Conservation (phyloP, 1,140 invertebrate species). For the Venturia canescens region DNA sequence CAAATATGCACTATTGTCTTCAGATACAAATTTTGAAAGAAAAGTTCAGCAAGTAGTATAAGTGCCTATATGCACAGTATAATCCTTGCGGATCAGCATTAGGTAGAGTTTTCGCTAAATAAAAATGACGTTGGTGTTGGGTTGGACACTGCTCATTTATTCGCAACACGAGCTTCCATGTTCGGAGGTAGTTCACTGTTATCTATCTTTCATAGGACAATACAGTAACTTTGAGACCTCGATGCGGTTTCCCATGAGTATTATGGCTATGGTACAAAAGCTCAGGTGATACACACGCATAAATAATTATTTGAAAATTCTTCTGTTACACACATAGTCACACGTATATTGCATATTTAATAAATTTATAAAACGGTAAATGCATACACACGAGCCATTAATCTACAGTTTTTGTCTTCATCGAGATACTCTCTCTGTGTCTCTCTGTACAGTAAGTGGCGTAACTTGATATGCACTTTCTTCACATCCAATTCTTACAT, state of each 20-base stretch:
- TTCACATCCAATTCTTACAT: neutral
- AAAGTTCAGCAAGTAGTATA: too few relatives aligned
- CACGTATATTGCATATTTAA: too few relatives aligned
- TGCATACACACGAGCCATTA: neutral
- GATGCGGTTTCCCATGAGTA: conserved; percentile 23
- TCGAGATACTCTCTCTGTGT: neutral
- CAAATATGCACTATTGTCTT: too few relatives aligned
- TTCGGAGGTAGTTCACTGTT: neutral
- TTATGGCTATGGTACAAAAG: conserved; percentile 6
- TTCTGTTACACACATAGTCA: too few relatives aligned
- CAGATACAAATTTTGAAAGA: too few relatives aligned
- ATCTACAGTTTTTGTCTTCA: neutral
- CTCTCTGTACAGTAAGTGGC: neutral
- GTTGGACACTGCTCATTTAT: neutral
- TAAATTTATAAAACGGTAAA: neutral
- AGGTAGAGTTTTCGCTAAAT: neutral
- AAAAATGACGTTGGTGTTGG: neutral
- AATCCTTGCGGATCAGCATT: too few relatives aligned
- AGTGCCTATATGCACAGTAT: too few relatives aligned
- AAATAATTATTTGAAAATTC: neutral
- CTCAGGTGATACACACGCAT: neutral
- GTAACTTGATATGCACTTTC: conserved; percentile 40
- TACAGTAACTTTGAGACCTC: neutral
- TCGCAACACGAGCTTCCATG: neutral
- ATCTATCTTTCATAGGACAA: conserved; percentile 5